phyloP scores from a whole-genome alignment of 2,888 invertebrate genomes.

The Mellilla xanthometata region DNA sequence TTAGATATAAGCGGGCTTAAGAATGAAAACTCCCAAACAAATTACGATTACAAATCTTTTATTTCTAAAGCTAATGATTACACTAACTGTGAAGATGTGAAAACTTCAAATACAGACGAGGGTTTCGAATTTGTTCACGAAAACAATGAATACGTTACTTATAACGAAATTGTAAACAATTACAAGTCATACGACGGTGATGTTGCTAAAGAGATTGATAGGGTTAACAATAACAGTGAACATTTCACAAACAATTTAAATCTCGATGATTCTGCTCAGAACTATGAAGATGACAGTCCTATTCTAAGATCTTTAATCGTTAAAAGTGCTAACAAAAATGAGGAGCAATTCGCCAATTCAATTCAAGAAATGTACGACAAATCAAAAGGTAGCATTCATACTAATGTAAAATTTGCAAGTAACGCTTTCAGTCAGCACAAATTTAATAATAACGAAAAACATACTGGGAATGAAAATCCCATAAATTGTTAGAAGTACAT shows the following conservation, averaged over 20 bases:
- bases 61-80: not conserved
- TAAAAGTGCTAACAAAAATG: slow-evolving; percentile 2
- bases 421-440: not conserved
- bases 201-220: slow-evolving; percentile 15
- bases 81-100: not conserved
- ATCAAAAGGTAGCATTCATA: not conserved
- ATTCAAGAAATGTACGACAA: not conserved
- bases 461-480: not conserved
- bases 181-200: slow-evolving; percentile 15
- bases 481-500: not conserved
- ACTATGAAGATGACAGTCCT: slow-evolving; percentile 6
- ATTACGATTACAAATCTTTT: not conserved
- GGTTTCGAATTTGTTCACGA: slow-evolving; percentile 13
- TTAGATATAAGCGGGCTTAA: not conserved
- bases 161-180: slow-evolving; percentile 16
- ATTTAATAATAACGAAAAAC: not conserved
- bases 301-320: slow-evolving; percentile 16
- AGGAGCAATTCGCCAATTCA: not conserved
- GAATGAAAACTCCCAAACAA: not conserved
- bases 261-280: not conserved
- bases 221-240: slow-evolving; percentile 15
- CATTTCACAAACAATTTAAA: slow-evolving; percentile 1
- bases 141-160: slow-evolving; percentile 10
- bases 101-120: slow-evolving; percentile 8
- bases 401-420: not conserved